Evolutionary conservation across 2,888 invertebrate species (phyloP).

Genomic region (Stenolophus ochropezus): DNA sequence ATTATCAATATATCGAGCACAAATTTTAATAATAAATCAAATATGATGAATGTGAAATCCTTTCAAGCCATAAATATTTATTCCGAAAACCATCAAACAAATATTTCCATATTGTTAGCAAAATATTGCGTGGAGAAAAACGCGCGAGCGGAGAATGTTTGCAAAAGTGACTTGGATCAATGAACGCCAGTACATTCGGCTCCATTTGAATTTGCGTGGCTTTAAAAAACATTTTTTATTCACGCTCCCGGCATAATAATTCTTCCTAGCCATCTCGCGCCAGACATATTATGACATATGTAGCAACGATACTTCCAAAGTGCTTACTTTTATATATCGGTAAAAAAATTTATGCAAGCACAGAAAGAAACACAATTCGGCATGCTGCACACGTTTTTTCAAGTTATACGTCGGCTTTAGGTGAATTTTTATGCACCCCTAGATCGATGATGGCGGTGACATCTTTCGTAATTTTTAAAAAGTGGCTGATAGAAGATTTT

Average conservation of each 20-base stretch:
- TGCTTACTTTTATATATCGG: constrained; percentile 50
- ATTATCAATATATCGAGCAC: too few species aligned
- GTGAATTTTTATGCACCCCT: constrained; percentile 53
- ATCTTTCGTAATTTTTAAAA: constrained; percentile 55
- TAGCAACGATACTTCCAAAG: constrained; percentile 15
- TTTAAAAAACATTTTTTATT: constrained; percentile 40
- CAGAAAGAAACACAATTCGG: constrained; percentile 20
- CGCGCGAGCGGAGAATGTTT: not conserved
- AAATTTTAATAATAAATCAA: not conserved
- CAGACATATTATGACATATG: constrained; percentile 48
- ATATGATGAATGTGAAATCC: not conserved
- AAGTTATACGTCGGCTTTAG: constrained; percentile 45
- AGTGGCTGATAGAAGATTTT: constrained; percentile 36
- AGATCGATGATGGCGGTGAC: constrained; percentile 46
- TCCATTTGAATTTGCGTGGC: constrained; percentile 34
- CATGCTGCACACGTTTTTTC: constrained; percentile 41
- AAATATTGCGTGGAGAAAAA: constrained; percentile 20
- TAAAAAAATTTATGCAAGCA: constrained; percentile 26
- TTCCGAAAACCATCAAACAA: not conserved
- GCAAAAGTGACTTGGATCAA: constrained; percentile 31
- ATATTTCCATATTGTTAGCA: constrained; percentile 25
- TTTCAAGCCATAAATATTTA: constrained; percentile 6
- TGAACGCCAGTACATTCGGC: not conserved
- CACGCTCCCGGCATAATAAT: constrained; percentile 33
- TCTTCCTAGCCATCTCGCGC: not conserved